Base-by-base conservation (phyloP, 2,113 vertebrate genomes). In the Raja brachyura region DNA sequence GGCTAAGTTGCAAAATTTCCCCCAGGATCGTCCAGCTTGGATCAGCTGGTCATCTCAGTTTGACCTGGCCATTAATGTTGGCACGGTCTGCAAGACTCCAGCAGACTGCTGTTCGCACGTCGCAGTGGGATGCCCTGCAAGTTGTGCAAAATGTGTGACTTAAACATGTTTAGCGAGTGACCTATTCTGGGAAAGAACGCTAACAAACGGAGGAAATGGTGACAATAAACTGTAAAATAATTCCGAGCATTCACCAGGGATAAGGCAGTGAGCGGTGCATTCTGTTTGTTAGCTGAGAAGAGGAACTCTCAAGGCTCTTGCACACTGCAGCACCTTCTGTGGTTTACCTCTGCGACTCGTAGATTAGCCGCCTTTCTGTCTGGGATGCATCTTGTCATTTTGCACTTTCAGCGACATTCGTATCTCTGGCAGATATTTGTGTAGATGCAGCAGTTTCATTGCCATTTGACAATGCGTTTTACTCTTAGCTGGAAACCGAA, bases 301-400 rank as follows among this genome's bases (percentile, higher is more conserved):
- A 92, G 90, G 90, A 92, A 92, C 90, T 54, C 66, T 73, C 14
- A 73, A 73, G 0, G 48, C 14, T 92, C 39, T 70, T 73, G 61
- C 61, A 14, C 16, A 88, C 54, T 88, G 83, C 68, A 54, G 86
- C 31, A 39, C n/a, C 86, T 74, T 92, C 31, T 92, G 68, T 92
- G 90, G 66, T 92, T 92, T 92, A 54, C 28, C 68, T 73, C 31
- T 90, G 18, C 73, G 88, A 48, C 20, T 48, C 6, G 8, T 16
- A 68, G n/a, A 6, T 33, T 90, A 7, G 14, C 70, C 16, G 1
- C 31, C 14, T 70, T 73, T 92, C 88, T 8, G 31, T 73, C 66
- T 92, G 5, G 16, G 39, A 31, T n/a, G 13, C 28, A 86, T 14
- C 25, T 63, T 33, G 31, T 28, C 63, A 8, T 13, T 85, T 4